A percentile compares a stretch with the other conserved stretches of the same genome.
These are phyloP conservation scores for Trochalopteron elliotii DNA, from an alignment of 2,113 vertebrate species.

Conservation along the genomic window DNA sequence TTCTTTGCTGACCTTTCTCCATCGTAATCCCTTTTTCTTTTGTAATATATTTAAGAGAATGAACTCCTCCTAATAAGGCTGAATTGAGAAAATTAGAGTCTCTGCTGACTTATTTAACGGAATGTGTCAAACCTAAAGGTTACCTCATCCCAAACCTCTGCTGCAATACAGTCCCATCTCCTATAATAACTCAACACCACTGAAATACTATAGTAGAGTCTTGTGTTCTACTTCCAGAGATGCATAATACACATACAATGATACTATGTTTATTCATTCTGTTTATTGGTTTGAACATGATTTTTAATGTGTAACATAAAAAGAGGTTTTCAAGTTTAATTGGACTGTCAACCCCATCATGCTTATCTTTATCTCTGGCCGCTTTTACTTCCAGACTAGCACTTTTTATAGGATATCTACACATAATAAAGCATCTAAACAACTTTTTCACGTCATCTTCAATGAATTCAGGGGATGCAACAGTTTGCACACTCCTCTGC, in stretches of 20 bases:
- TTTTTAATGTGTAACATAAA: conserved; percentile 64
- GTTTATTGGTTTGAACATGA: conserved; percentile 24
- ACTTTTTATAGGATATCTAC: conserved; percentile 54
- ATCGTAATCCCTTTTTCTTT: neutral
- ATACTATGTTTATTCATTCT: conserved; percentile 42
- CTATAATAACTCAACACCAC: neutral
- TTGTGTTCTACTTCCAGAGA: neutral
- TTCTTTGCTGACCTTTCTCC: neutral
- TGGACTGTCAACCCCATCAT: conserved; percentile 25
- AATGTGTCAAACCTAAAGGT: neutral
- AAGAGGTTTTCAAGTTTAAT: conserved; percentile 65
- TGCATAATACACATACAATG: neutral
- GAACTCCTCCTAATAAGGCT: neutral
- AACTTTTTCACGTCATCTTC: conserved; percentile 67
- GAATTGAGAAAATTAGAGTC: neutral
- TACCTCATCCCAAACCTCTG: neutral
- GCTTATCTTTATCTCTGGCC: conserved; percentile 42
- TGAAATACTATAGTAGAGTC: neutral
- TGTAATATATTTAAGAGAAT: conserved; percentile 15
- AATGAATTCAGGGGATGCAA: conserved; percentile 68
- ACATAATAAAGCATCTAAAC: conserved; percentile 73
- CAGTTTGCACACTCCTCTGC: conserved; percentile 60
- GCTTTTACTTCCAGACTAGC: conserved; percentile 6
- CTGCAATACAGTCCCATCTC: neutral
- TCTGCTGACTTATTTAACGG: neutral